Percentiles rank a stretch among this genome's conserved stretches.
Evolutionary conservation across 2,888 invertebrate species (phyloP).

Genomic region (Oxycera nigricornis): DNA sequence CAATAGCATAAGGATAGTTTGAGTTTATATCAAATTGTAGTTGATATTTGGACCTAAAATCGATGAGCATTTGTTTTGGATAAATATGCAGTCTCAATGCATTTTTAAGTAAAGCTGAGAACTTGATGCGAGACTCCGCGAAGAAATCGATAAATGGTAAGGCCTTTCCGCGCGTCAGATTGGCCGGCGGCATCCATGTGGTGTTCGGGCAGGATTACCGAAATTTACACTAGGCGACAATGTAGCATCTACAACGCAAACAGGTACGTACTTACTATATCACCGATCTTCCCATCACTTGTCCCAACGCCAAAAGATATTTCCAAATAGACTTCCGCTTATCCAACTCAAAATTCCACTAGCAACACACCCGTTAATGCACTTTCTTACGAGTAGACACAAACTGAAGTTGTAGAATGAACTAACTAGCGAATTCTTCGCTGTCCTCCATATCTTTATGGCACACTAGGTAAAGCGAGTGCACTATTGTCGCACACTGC

Average conservation of each 20-base stretch:
- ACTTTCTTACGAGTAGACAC: conserved; percentile 15
- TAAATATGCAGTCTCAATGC: no score
- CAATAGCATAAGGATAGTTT: no score
- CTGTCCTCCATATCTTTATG: not conserved
- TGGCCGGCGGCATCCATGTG: not conserved
- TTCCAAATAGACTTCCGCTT: not conserved
- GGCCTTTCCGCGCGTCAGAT: conserved; percentile 14
- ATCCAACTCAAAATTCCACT: not conserved
- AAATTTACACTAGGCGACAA: not conserved
- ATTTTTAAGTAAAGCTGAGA: no score
- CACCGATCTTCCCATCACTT: not conserved
- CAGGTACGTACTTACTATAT: not conserved
- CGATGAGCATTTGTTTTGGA: no score
- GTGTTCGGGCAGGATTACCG: not conserved
- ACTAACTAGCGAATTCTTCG: not conserved
- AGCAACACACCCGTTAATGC: not conserved
- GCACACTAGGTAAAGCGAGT: not conserved
- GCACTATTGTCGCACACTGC: not conserved
- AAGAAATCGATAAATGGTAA: conserved; percentile 20
- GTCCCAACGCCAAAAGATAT: not conserved
- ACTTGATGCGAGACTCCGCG: not conserved
- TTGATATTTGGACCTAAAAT: no score
- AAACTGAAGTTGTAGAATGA: conserved; percentile 27
- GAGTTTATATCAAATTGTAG: no score
- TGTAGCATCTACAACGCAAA: not conserved